Evolutionary conservation across 1,140 invertebrate species (phyloP).

Genomic region (Vanessa atalanta): DNA sequence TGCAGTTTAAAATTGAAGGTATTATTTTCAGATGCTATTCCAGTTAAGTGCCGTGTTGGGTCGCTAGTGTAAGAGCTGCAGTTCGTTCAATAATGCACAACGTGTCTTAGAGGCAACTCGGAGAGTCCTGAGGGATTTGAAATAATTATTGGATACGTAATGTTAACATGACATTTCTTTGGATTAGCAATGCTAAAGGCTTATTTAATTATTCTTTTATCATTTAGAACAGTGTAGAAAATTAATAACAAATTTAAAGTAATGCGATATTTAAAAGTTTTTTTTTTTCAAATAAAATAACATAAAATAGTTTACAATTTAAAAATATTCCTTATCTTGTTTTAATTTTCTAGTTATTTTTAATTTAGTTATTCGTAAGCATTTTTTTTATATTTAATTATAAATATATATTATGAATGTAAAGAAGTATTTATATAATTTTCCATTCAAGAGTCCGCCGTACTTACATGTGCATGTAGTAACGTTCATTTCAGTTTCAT

Average conservation of each 20-base stretch:
- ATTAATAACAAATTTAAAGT: not conserved
- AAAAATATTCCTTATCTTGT: not conserved
- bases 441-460: not conserved
- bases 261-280: not conserved
- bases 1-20: conserved; percentile 1
- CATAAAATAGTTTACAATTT: no score
- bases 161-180: not conserved
- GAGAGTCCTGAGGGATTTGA: conserved; percentile 7
- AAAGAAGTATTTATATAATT: not conserved
- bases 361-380: not conserved
- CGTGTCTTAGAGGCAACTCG: conserved; percentile 5
- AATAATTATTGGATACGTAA: conserved; percentile 8
- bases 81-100: conserved; percentile 10
- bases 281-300: not conserved
- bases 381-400: not conserved
- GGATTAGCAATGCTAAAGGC: no score
- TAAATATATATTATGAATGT: no score
- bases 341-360: not conserved
- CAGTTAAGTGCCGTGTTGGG: conserved; percentile 9
- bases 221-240: no score
- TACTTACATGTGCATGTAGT: not conserved
- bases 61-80: conserved; percentile 7
- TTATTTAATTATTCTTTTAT: no score
- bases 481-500: conserved; percentile 11
- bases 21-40: conserved; percentile 14